Conservation (phyloP, 1,140 invertebrate species). For the Magallana ariakensis region DNA sequence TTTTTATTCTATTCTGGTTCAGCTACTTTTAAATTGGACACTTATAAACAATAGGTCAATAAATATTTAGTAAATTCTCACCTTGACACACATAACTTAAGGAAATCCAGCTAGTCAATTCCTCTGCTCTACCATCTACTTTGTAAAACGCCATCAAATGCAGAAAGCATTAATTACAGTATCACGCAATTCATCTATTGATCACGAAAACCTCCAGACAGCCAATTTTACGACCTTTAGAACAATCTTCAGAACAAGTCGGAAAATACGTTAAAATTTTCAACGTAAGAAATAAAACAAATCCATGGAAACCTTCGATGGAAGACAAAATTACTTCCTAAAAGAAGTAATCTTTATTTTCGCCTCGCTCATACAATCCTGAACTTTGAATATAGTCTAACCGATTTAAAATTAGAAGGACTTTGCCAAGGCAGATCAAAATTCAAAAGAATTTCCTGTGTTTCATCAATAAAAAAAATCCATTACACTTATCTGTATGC, state of each 20-base stretch:
- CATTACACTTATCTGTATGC: neutral
- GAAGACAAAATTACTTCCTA: neutral
- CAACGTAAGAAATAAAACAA: neutral
- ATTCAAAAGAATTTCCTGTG: constrained; percentile 21
- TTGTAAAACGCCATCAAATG: constrained; percentile 3
- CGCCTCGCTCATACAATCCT: neutral
- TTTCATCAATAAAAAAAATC: neutral
- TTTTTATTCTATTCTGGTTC: too few species aligned
- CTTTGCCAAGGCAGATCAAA: constrained; percentile 22
- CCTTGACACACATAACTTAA: constrained; percentile 31
- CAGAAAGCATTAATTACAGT: constrained; percentile 14
- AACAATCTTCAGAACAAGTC: neutral
- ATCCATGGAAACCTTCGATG: neutral
- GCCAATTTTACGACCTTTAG: neutral
- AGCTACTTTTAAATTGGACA: too few species aligned
- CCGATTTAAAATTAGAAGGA: neutral
- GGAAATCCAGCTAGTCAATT: constrained; percentile 13
- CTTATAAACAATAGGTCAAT: neutral
- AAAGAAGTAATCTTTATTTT: neutral
- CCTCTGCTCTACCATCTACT: neutral
- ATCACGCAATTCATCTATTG: constrained; percentile 28
- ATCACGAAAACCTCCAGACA: constrained; percentile 13
- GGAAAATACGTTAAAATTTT: constrained; percentile 6
- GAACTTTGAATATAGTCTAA: neutral
- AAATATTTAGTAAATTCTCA: neutral